phyloP scores from a whole-genome alignment of 2,113 vertebrate genomes.

The Myotis davidii region DNA sequence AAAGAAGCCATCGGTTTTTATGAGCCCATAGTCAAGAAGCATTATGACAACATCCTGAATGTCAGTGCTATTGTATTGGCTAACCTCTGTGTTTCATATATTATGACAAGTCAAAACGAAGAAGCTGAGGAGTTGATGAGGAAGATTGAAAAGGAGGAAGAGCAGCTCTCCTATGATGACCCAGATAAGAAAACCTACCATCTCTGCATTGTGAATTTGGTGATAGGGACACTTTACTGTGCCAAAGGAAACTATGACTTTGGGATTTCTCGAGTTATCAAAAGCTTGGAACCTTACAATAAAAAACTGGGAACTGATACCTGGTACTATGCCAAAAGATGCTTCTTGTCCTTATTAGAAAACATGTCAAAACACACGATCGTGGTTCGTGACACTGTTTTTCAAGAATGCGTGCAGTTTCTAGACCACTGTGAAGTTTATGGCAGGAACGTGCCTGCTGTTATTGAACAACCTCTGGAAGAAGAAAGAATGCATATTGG shows the following conservation, averaged over 20 bases:
- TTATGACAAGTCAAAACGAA: slow-evolving; percentile 97
- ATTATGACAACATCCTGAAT: slow-evolving; percentile 93
- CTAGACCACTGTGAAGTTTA: slow-evolving; percentile 95
- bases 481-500: slow-evolving; percentile 91
- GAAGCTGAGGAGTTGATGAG: slow-evolving; percentile 97
- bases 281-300: slow-evolving; percentile 96
- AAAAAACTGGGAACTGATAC: slow-evolving; percentile 98
- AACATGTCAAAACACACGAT: slow-evolving; percentile 98
- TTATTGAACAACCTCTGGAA: slow-evolving; percentile 95
- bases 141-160: slow-evolving; percentile 97
- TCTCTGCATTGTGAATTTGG: slow-evolving; percentile 97
- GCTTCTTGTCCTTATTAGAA: slow-evolving; percentile 96
- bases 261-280: slow-evolving; percentile 96
- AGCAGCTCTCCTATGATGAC: slow-evolving; percentile 93
- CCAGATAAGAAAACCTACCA: slow-evolving; percentile 96
- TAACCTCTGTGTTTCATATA: slow-evolving; percentile 97
- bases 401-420: slow-evolving; percentile 95
- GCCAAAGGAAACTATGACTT: slow-evolving; percentile 98
- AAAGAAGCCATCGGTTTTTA: slow-evolving; percentile 97
- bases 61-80: slow-evolving; percentile 96
- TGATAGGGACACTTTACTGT: slow-evolving; percentile 98
- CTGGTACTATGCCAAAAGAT: slow-evolving; percentile 97
- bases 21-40: slow-evolving; percentile 97
- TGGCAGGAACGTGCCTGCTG: slow-evolving; percentile 91
- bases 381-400: slow-evolving; percentile 90